Conservation (phyloP, 2,113 vertebrate species). For the Ptyas mucosa region DNA sequence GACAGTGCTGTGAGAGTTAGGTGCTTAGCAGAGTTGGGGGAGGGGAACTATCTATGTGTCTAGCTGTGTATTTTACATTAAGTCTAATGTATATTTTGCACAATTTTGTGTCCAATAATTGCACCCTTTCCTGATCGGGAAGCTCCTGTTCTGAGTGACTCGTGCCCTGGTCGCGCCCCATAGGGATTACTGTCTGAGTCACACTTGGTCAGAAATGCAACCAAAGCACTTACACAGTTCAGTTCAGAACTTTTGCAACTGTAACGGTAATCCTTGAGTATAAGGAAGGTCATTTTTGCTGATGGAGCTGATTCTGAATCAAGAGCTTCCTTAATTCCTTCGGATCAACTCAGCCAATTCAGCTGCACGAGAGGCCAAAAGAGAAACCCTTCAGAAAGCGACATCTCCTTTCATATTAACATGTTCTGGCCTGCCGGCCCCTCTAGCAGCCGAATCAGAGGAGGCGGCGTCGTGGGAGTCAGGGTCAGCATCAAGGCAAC, state of each 20-base stretch:
- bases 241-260: neutral
- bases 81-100: neutral
- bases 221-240: neutral
- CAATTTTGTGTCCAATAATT: neutral
- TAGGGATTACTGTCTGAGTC: neutral
- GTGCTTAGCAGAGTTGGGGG: neutral
- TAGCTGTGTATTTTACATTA: neutral
- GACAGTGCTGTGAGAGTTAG: neutral
- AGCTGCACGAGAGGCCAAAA: rapidly evolving
- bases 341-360: rapidly evolving
- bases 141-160: neutral
- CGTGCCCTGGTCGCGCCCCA: neutral
- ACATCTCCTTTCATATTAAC: neutral
- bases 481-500: too few relatives aligned
- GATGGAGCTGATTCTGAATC: neutral
- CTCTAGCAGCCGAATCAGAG: too few relatives aligned
- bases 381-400: neutral
- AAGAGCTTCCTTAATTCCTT: neutral
- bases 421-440: too few relatives aligned
- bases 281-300: neutral
- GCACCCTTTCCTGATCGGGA: neutral
- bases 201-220: neutral
- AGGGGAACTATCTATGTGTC: neutral
- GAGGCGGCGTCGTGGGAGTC: too few relatives aligned
- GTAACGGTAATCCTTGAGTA: rapidly evolving